These are phyloP conservation scores for Rhynchomys soricoides DNA, from an alignment of 2,113 vertebrate species.

Conservation along the genomic window DNA sequence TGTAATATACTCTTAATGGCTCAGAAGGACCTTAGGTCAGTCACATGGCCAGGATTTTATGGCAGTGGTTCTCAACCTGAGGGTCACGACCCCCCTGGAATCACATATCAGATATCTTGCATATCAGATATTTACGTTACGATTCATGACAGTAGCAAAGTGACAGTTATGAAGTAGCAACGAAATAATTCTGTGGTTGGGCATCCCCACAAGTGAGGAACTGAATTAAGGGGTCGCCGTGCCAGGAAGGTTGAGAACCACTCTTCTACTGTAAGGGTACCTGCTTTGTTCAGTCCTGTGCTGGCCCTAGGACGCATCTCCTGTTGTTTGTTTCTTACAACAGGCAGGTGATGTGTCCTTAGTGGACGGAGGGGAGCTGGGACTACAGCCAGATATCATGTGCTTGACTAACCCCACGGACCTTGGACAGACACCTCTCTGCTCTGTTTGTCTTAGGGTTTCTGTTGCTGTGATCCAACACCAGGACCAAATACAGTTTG, in stretches of 20 bases:
- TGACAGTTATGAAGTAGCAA: background rate
- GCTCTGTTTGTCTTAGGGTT: background rate
- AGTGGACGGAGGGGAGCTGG: background rate
- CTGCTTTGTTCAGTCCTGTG: background rate
- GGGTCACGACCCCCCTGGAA: background rate
- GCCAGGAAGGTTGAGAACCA: background rate
- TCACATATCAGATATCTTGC: background rate
- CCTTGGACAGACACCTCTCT: background rate
- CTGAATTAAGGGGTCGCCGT: background rate
- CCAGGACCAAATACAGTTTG: no score
- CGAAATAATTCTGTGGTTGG: background rate
- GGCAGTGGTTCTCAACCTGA: background rate
- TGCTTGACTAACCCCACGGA: background rate
- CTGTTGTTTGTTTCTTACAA: background rate
- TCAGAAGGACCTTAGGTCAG: background rate
- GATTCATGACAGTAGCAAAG: background rate
- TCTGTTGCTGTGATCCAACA: background rate
- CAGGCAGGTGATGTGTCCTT: background rate
- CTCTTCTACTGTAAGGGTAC: background rate
- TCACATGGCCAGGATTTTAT: background rate
- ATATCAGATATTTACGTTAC: background rate
- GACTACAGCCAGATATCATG: background rate
- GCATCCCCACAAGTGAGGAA: background rate
- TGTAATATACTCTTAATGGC: accelerated
- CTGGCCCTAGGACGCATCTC: background rate